Percentiles rank a stretch among this genome's conserved stretches.
Evolutionary conservation across 1,140 invertebrate genomes (phyloP).

Genomic region (Pseudobourletiella spinata): DNA sequence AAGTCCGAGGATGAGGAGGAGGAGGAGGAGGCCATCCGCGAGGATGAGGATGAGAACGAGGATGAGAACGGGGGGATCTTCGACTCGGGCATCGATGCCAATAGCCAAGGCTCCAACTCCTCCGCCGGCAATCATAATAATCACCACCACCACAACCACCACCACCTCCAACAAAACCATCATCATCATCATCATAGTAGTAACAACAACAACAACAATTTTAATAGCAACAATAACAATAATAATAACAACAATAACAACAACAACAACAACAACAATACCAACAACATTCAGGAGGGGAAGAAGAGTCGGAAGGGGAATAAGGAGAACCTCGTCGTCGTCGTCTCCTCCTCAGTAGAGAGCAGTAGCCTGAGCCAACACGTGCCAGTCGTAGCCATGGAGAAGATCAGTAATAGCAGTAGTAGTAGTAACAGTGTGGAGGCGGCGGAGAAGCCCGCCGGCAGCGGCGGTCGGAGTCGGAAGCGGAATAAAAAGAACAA

Average conservation of each 20-base stretch:
- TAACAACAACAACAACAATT: slow-evolving; percentile 1
- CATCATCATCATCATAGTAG: slow-evolving; percentile 9
- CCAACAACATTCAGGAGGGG: not conserved
- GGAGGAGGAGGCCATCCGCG: not conserved
- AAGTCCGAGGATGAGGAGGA: slow-evolving; percentile 45
- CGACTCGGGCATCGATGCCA: slow-evolving; percentile 76
- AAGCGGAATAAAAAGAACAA: slow-evolving; percentile 27
- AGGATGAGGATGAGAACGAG: slow-evolving; percentile 36
- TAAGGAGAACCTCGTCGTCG: slow-evolving; percentile 31
- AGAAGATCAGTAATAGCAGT: slow-evolving; percentile 48
- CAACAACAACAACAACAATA: not conserved
- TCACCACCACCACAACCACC: too few relatives aligned
- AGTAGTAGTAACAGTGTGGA: slow-evolving; percentile 17
- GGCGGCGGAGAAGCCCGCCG: not conserved
- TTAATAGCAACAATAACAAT: not conserved
- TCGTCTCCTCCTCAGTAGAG: not conserved
- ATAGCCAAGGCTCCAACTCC: slow-evolving; percentile 60
- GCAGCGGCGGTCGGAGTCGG: slow-evolving; percentile 16
- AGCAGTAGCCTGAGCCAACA: not conserved
- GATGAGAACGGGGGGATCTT: slow-evolving; percentile 40
- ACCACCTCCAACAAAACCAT: too few relatives aligned
- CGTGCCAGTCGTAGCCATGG: slow-evolving; percentile 43
- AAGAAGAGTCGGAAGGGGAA: slow-evolving; percentile 23
- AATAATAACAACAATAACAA: slow-evolving; percentile 6
- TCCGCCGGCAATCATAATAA: slow-evolving; percentile 2